A percentile compares a stretch with the other conserved stretches of the same genome.
Evolutionary conservation across 1,140 invertebrate species (phyloP).

Genomic region (Habropoda laboriosa): DNA sequence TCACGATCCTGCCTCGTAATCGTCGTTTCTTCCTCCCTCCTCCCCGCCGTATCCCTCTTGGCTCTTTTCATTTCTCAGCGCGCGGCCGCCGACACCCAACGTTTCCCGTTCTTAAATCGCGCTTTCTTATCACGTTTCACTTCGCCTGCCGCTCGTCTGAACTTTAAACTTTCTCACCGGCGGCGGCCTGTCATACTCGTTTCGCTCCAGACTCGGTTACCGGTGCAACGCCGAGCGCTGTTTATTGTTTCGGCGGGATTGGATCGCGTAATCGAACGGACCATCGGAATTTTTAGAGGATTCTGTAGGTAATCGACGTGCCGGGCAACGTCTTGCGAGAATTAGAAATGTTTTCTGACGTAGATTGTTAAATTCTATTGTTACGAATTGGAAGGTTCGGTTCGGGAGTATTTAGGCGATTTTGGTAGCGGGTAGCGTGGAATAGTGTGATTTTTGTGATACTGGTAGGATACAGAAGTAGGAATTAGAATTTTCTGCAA

Average conservation of each 20-base stretch:
- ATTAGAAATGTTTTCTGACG: no score
- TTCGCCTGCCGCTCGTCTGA: neutral
- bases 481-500: no score
- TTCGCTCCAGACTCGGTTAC: neutral
- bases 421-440: no score
- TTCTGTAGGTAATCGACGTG: no score
- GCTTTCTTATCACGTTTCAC: conserved; percentile 22
- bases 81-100: neutral
- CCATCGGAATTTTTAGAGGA: neutral
- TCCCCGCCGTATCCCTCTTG: neutral
- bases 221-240: neutral
- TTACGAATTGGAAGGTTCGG: no score
- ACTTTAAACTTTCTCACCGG: neutral
- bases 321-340: no score
- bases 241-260: neutral
- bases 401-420: no score
- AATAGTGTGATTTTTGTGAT: no score
- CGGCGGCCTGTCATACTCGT: neutral
- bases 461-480: no score
- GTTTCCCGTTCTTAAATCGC: conserved; percentile 7
- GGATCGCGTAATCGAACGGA: no score
- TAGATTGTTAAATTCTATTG: no score
- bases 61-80: conserved; percentile 14
- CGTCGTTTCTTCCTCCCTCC: neutral
- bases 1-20: neutral